These are phyloP conservation scores for Schizothorax lantsangensis DNA, from an alignment of 2,797 vertebrate species.

Conservation along the genomic window DNA sequence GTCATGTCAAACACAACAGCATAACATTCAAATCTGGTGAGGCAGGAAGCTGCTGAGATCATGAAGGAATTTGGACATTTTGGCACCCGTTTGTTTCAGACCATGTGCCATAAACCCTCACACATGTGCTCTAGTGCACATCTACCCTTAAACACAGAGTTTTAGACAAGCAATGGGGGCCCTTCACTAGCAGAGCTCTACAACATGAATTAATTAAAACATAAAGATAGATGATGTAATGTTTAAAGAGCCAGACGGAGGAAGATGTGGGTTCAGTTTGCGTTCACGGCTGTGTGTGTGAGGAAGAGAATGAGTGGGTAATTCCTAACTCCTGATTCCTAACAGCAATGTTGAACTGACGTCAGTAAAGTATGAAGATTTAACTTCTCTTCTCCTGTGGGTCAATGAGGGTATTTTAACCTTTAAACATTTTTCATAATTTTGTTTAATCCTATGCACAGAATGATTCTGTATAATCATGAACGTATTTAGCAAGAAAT, in stretches of 20 bases:
- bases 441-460: neutral
- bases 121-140: slow-evolving; percentile 27
- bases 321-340: slow-evolving; percentile 11
- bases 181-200: slow-evolving; percentile 17
- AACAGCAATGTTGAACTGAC: slow-evolving; percentile 11
- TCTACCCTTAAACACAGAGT: slow-evolving; percentile 15
- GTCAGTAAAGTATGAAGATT: neutral
- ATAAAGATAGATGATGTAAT: slow-evolving; percentile 40
- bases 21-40: slow-evolving; percentile 65
- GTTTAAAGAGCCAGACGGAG: slow-evolving; percentile 32
- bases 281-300: slow-evolving; percentile 24
- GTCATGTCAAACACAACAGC: slow-evolving; percentile 73
- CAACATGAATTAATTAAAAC: slow-evolving; percentile 43
- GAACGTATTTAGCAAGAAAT: neutral
- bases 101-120: slow-evolving; percentile 14
- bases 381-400: neutral
- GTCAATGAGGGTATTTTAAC: slow-evolving; percentile 4
- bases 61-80: slow-evolving; percentile 67
- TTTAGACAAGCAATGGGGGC: slow-evolving; percentile 8
- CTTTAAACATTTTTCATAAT: neutral
- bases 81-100: slow-evolving; percentile 37
- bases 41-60: slow-evolving; percentile 77
- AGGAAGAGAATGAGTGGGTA: neutral
- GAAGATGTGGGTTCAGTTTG: slow-evolving; percentile 13
- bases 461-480: neutral